Evolutionary conservation across 2,113 vertebrate genomes (phyloP), one percentile per base, ranked within the genome.

Genomic region (Phylloscopus trochiloides): DNA sequence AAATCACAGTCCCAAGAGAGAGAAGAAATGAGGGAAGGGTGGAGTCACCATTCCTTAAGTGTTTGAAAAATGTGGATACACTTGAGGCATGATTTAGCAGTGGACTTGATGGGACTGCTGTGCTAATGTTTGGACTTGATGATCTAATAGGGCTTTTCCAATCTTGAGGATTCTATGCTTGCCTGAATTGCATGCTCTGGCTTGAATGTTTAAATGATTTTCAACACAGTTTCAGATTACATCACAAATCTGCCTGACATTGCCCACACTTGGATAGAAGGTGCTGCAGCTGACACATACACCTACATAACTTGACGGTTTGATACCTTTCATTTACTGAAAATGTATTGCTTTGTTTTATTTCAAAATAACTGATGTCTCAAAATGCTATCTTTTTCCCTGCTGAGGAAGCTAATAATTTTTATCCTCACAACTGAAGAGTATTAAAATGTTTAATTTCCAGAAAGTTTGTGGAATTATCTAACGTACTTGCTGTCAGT

Each of bases 391-490:
- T 65, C 11, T 24, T 71, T 59, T 90, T 93, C 34, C 32, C 29
- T 88, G 19, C n/a, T 42, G 42, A 68, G 26, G 31, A 90, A 88
- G 73, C n/a, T 34, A 92, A 75, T 71, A 1, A 36, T 47, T 82
- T 85, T 93, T 92, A 63, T 66, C n/a, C 5, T 58, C 10, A 76
- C 38, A 92, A 92, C n/a, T 58, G 43, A 51, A 80, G 73, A 89
- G 51, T 90, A 96, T 95, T 94, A 94, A 89, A 95, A 93, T 86
- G 16, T 38, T 86, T 61, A 85, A 88, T 92, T 95, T 75, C 36
- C 36, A 91, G n/a, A 75, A 97, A 96, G 90, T 62, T 21, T 88
- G 72, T 92, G 63, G 17, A 31, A 84, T 62, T 96, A 88, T 48
- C 74, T 93, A 94, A 95, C 68, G 54, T 76, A 84, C 61, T 89